A percentile compares a stretch with the other conserved stretches of the same genome.
Evolutionary conservation across 2,113 vertebrate species (phyloP).

Genomic region (Serranochromis macrocephalus): DNA sequence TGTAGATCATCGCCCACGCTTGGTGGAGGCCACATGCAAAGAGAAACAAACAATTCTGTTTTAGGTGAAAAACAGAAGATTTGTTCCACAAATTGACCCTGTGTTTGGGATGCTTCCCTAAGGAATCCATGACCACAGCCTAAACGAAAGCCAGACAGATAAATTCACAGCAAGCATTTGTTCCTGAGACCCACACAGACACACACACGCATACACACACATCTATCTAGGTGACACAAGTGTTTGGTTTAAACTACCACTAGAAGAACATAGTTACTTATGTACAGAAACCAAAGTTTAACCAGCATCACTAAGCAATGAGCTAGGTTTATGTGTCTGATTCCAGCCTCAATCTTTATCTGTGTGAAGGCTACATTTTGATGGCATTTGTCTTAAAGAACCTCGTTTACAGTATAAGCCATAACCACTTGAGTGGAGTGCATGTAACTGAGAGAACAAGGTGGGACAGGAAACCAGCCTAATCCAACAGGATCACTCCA

Average conservation of each 20-base stretch:
- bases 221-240: neutral
- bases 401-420: conserved; percentile 18
- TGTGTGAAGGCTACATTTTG: neutral
- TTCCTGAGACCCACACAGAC: neutral
- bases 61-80: conserved; percentile 22
- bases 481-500: conserved; percentile 53
- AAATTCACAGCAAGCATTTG: conserved; percentile 14
- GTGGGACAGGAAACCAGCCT: conserved; percentile 40
- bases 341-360: neutral
- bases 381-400: conserved; percentile 7
- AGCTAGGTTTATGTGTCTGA: neutral
- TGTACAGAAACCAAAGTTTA: neutral
- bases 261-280: neutral
- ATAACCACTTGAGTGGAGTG: neutral
- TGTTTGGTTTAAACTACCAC: neutral
- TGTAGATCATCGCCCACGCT: neutral
- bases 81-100: conserved; percentile 33
- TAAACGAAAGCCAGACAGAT: conserved; percentile 49
- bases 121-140: conserved; percentile 31
- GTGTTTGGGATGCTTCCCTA: conserved; percentile 6
- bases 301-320: neutral
- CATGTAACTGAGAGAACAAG: neutral
- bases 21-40: neutral
- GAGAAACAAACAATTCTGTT: neutral
- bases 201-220: neutral